Conservation (phyloP, 2,797 vertebrate genomes). For the Sebastes iracundus region DNA sequence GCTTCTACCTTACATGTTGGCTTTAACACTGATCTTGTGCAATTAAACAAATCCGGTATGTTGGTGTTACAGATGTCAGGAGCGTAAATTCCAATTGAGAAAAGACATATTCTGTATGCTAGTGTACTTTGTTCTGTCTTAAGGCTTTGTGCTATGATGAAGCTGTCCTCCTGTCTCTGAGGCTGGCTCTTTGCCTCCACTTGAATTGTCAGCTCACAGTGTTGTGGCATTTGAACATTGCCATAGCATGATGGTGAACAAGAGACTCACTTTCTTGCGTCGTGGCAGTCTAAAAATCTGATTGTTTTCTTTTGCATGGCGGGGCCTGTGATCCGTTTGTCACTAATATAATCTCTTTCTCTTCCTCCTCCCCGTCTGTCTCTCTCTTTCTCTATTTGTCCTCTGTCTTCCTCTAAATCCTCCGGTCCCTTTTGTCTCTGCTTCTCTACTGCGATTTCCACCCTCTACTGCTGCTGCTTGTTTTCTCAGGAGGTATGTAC, state of each 20-base stretch:
- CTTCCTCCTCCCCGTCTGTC: conserved; percentile 37
- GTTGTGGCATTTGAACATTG: conserved; percentile 23
- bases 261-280: conserved; percentile 45
- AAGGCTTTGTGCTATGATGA: conserved; percentile 54
- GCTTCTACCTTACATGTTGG: background rate
- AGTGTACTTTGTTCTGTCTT: conserved; percentile 22
- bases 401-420: conserved; percentile 61
- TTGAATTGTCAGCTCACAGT: conserved; percentile 21
- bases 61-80: background rate
- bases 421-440: conserved; percentile 67
- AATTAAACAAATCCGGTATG: background rate
- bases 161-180: conserved; percentile 37
- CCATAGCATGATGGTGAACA: conserved; percentile 49
- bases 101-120: background rate
- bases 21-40: background rate
- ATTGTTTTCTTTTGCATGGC: conserved; percentile 78
- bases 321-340: conserved; percentile 73
- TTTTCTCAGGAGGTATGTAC: conserved; percentile 89
- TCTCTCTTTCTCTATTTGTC: conserved; percentile 46
- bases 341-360: conserved; percentile 77
- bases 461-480: conserved; percentile 80
- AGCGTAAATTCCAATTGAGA: background rate
- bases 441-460: conserved; percentile 81
- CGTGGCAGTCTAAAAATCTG: conserved; percentile 47
- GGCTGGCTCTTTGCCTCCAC: conserved; percentile 49